phyloP scores from a whole-genome alignment of 35 echinoderm and acorn worm species.

The Heliocidaris erythrogramma region DNA sequence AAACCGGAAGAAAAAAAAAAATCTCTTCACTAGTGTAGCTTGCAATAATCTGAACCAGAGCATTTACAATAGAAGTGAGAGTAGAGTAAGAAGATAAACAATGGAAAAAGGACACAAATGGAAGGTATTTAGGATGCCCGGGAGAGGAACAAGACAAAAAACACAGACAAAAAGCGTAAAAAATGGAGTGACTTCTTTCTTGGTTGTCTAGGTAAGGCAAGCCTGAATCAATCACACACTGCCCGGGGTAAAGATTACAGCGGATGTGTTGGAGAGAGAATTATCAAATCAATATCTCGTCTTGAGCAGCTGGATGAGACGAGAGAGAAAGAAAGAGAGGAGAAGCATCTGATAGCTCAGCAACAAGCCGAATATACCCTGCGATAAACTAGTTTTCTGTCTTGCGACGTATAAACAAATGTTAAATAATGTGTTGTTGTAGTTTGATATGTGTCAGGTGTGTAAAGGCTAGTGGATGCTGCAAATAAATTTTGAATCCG shows the following conservation, averaged over 20 bases:
- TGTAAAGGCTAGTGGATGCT: too few species aligned
- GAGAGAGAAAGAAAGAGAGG: background rate
- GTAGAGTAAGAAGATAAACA: background rate
- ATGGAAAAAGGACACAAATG: background rate
- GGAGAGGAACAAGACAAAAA: slow-evolving; percentile 15
- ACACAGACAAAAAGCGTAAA: background rate
- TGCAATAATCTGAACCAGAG: background rate
- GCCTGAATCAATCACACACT: slow-evolving; percentile 26
- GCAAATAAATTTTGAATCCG: too few species aligned
- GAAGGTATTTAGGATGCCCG: background rate
- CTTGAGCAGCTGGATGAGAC: background rate
- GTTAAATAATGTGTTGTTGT: too few species aligned
- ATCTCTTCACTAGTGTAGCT: too few species aligned
- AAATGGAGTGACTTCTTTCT: background rate
- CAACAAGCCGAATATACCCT: background rate
- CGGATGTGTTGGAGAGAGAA: background rate
- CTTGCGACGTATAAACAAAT: background rate
- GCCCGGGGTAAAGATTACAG: slow-evolving; percentile 10
- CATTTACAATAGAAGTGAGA: background rate
- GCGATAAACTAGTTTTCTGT: background rate
- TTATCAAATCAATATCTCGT: background rate
- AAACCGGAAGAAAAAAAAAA: too few species aligned
- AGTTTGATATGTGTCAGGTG: too few species aligned
- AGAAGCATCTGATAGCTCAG: background rate
- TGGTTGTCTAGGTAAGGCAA: background rate